Evolutionary conservation across 2,797 vertebrate species (phyloP), one percentile per base, ranked within the genome.

Genomic region (Artibeus lituratus): DNA sequence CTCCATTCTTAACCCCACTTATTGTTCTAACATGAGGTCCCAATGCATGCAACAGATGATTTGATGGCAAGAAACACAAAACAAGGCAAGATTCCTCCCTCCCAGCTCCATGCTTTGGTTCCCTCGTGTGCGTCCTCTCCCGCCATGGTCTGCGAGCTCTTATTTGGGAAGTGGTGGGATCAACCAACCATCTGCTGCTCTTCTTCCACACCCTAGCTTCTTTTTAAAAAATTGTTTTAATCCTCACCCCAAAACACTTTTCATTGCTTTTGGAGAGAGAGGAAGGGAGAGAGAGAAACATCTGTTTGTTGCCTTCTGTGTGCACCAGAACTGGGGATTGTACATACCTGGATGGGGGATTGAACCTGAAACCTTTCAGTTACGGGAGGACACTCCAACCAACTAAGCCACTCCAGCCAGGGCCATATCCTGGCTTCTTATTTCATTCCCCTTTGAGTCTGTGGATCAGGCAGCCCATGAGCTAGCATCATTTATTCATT

Each of bases 391-490:
- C 6, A 14, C 62, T 65, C 62, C 62, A 65, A 65, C 62, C 62
- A 65, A n/a, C 62, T n/a, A 65, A 65, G 62, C 32, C 29, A 18
- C 62, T 16, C 29, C 32, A 65, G 62, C 32, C 29, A 15, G 59
- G 59, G 59, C 7, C 35, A 44, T 32, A 47, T 4, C 2, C 4
- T 10, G 37, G 14, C n/a, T 49, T 86, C 55, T 21, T 62, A 9
- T 24, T 93, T 88, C 73, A 37, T 74, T 90, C 21, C 49, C 29
- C 26, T 74, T 78, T 9, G 44, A 95, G 49, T 47, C n/a, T 69
- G 55, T 83, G 80, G 18, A 73, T 49, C 6, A 15, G 69, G 80
- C 90, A 92, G 4, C 15, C 59, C 15, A 4, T 5, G 35, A 83
- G 65, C 44, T 4, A 16, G 42, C 42, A 78, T 73, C 81, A 14